Evolutionary conservation across 1,140 invertebrate species (phyloP).

Genomic region (Trachelipus rathkii): DNA sequence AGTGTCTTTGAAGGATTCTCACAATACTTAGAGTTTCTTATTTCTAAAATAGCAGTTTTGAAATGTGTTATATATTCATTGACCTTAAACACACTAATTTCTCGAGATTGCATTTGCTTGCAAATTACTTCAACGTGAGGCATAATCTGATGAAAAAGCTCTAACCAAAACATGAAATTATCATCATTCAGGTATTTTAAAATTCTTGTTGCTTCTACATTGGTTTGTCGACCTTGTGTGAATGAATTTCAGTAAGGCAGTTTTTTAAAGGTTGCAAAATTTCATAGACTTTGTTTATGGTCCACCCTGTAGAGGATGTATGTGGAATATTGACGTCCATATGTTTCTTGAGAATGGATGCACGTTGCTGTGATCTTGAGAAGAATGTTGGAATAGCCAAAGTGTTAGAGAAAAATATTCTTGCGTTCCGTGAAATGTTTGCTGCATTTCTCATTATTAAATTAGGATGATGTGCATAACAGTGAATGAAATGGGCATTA

Average conservation of each 20-base stretch:
- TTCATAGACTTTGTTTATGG: slow-evolving; percentile 34
- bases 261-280: slow-evolving; percentile 31
- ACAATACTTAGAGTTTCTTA: slow-evolving; percentile 34
- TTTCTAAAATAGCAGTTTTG: slow-evolving; percentile 38
- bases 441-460: too few species aligned
- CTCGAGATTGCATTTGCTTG: slow-evolving; percentile 38
- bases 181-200: slow-evolving; percentile 32
- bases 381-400: slow-evolving; percentile 3
- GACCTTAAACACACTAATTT: slow-evolving; percentile 34
- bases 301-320: slow-evolving; percentile 31
- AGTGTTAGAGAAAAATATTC: too few species aligned
- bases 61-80: slow-evolving; percentile 37
- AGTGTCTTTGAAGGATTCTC: slow-evolving; percentile 34
- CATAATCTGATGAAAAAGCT: slow-evolving; percentile 44
- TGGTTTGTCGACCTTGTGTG: slow-evolving; percentile 11
- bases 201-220: slow-evolving; percentile 34
- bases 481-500: too few species aligned
- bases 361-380: slow-evolving; percentile 31
- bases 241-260: slow-evolving; percentile 33
- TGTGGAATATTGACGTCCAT: slow-evolving; percentile 23
- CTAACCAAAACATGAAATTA: slow-evolving; percentile 43
- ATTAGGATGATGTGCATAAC: too few species aligned
- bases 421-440: too few species aligned
- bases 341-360: slow-evolving; percentile 28
- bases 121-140: slow-evolving; percentile 42